Evolutionary conservation across 2,113 vertebrate genomes (phyloP).

Genomic region (Microcebus griseorufus): DNA sequence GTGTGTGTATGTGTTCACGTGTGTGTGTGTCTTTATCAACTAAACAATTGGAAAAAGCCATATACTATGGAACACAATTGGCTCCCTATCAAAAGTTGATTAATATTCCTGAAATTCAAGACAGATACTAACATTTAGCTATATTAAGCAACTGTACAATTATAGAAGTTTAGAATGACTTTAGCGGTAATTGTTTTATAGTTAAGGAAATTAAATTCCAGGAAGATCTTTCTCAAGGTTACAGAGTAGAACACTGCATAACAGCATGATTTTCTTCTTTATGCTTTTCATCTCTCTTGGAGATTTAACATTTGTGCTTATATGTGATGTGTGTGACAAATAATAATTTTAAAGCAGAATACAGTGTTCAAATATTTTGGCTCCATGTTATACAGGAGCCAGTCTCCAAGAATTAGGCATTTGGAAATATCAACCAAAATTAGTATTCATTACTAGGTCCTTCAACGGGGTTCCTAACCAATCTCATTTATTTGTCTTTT

Average conservation of each 20-base stretch:
- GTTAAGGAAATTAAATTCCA: background rate
- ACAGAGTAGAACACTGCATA: background rate
- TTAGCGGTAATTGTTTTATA: background rate
- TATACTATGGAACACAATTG: background rate
- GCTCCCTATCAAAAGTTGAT: background rate
- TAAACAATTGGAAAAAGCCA: background rate
- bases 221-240: background rate
- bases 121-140: background rate
- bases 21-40: background rate
- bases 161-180: background rate
- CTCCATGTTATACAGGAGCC: background rate
- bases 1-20: background rate
- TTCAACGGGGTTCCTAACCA: background rate
- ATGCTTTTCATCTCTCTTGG: background rate
- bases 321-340: background rate
- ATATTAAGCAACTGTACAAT: slow-evolving; percentile 4
- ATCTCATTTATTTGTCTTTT: background rate
- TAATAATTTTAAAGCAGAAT: slow-evolving; percentile 20
- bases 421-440: background rate
- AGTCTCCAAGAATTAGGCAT: background rate
- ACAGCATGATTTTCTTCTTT: background rate
- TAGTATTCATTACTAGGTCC: background rate
- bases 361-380: background rate
- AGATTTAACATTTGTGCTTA: background rate
- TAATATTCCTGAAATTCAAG: background rate